Percentiles rank a stretch among this genome's conserved stretches.
Conservation (phyloP, 2,888 invertebrate species). For the Heterodera filipjevi region DNA sequence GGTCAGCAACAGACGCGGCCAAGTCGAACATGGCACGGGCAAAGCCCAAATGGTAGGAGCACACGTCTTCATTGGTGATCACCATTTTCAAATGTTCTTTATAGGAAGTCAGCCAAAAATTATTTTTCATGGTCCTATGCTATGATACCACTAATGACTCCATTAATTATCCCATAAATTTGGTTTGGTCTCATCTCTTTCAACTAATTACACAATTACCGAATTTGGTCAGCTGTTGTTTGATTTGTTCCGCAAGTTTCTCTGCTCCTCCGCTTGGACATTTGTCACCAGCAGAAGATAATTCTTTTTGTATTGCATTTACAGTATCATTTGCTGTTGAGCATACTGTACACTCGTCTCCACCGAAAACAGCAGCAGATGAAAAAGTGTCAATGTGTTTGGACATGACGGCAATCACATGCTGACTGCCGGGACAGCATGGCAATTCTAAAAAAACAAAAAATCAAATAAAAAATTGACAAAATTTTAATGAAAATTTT, state of each 20-base stretch:
- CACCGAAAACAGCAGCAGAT: background rate
- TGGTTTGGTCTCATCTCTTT: no score
- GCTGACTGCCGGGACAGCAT: constrained; percentile 2
- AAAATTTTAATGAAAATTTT: no score
- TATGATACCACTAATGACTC: background rate
- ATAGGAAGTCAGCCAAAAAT: background rate
- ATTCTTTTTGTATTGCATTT: background rate
- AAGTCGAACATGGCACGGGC: background rate
- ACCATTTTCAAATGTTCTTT: background rate
- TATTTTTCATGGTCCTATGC: background rate
- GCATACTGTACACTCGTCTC: background rate
- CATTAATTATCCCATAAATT: no score
- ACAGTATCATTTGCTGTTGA: background rate
- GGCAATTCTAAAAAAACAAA: background rate
- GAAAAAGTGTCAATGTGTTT: background rate
- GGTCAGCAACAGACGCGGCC: background rate
- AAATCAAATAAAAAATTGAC: no score
- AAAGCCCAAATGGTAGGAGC: background rate
- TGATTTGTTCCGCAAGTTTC: background rate
- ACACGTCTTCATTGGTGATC: background rate
- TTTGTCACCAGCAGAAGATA: background rate
- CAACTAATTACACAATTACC: no score
- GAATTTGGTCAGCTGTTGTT: background rate
- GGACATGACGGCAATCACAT: background rate
- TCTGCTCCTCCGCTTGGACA: background rate